These are phyloP conservation scores for Stigmatopora argus DNA, from an alignment of 2,113 vertebrate species.

Conservation along the genomic window DNA sequence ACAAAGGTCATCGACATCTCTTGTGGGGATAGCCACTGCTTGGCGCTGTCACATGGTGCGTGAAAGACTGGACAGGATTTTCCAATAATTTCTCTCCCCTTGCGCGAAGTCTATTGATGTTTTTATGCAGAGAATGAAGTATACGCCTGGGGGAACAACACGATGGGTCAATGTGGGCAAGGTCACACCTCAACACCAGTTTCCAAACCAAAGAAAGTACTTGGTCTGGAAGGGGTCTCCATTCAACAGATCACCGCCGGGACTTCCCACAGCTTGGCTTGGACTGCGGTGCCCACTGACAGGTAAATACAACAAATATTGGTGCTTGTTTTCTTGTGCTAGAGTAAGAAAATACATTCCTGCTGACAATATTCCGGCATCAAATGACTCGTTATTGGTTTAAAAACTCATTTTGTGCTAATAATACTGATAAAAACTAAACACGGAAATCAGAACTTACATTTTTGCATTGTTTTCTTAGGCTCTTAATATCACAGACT, in stretches of 20 bases:
- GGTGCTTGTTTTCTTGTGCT: no score
- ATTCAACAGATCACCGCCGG: slow-evolving; percentile 96
- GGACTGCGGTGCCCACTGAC: slow-evolving; percentile 96
- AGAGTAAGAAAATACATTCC: no score
- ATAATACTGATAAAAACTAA: no score
- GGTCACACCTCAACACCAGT: slow-evolving; percentile 98
- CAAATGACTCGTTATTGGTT: no score
- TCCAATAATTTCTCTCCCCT: neutral
- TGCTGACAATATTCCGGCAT: no score
- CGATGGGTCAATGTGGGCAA: slow-evolving; percentile 98
- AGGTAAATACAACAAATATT: slow-evolving; percentile 66
- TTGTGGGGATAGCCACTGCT: slow-evolving; percentile 95
- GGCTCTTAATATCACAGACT: no score
- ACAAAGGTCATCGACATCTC: slow-evolving; percentile 97
- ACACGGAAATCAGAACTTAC: no score
- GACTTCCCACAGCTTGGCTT: slow-evolving; percentile 93
- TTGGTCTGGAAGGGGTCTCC: slow-evolving; percentile 89
- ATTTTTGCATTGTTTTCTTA: no score
- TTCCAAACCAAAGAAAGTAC: slow-evolving; percentile 97
- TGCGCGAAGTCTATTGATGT: neutral
- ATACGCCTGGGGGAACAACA: slow-evolving; percentile 98
- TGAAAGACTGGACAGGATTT: neutral
- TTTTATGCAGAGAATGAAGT: slow-evolving; percentile 87
- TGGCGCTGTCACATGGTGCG: slow-evolving; percentile 94
- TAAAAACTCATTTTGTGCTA: no score